These are phyloP conservation scores for Dysdera silvatica DNA, from an alignment of 1,140 invertebrate species.

Conservation along the genomic window DNA sequence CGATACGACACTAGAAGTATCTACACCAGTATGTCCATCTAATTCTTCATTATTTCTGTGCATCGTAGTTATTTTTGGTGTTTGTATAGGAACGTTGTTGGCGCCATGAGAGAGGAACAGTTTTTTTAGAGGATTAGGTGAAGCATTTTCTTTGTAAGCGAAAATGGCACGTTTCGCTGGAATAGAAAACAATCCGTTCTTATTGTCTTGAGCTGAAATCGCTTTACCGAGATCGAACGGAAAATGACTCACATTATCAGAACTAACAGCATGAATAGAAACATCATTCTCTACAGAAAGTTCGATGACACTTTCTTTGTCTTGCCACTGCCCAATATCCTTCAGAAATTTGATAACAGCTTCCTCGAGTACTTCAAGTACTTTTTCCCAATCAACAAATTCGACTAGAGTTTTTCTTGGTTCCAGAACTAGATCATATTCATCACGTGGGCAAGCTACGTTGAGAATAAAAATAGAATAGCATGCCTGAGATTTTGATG, in stretches of 20 bases:
- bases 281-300: not conserved
- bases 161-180: conserved; percentile 1
- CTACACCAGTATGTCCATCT: not conserved
- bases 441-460: conserved; percentile 51
- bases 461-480: conserved; percentile 54
- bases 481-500: conserved; percentile 33
- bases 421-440: conserved; percentile 52
- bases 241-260: not conserved
- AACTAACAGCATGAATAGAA: not conserved
- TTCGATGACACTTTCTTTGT: not conserved
- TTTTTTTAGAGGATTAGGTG: not conserved
- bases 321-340: not conserved
- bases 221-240: not conserved
- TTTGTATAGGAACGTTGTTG: too few relatives aligned
- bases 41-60: not conserved
- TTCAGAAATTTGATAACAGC: conserved; percentile 42
- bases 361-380: conserved; percentile 50
- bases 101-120: not conserved
- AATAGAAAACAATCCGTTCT: conserved; percentile 22
- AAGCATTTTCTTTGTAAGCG: not conserved
- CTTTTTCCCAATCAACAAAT: conserved; percentile 53
- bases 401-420: conserved; percentile 51
- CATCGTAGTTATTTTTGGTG: too few relatives aligned
- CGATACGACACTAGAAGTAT: not conserved
- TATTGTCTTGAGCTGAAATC: conserved; percentile 5